Percentiles rank a stretch among this genome's conserved stretches.
phyloP scores from a whole-genome alignment of 2,888 invertebrate species.

The Nycteola revayana region DNA sequence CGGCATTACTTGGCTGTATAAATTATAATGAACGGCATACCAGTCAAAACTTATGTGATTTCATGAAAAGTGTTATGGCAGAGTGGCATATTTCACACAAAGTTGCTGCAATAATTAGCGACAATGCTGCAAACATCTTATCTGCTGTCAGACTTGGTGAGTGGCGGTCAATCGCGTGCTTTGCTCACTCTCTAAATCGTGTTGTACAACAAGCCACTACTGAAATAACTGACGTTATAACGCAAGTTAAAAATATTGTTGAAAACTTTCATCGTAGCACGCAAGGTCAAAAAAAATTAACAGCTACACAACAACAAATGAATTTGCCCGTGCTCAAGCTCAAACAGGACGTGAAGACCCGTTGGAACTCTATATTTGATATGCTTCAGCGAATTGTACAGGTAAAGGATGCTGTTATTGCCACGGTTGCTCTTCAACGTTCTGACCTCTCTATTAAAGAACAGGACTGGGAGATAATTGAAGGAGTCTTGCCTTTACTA shows the following conservation, averaged over 20 bases:
- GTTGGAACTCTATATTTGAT: conserved; percentile 23
- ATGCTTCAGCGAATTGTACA: conserved; percentile 18
- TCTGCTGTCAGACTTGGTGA: conserved; percentile 17
- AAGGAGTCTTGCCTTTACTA: conserved; percentile 8
- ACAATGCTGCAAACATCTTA: conserved; percentile 25
- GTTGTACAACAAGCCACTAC: conserved; percentile 12
- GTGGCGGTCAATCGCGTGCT: conserved; percentile 18
- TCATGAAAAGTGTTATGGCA: conserved; percentile 7
- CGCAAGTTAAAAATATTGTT: conserved; percentile 9
- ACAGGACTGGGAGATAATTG: conserved; percentile 14
- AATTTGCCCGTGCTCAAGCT: conserved; percentile 15
- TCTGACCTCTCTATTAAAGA: conserved; percentile 8
- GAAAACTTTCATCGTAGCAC: conserved; percentile 18
- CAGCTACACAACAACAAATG: conserved; percentile 16
- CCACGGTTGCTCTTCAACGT: conserved; percentile 10
- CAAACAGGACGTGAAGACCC: conserved; percentile 20
- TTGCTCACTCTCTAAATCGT: conserved; percentile 20
- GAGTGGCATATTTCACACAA: conserved; percentile 8
- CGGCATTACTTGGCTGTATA: conserved; percentile 1
- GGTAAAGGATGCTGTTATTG: conserved; percentile 17
- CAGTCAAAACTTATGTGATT: conserved; percentile 4
- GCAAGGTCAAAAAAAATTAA: conserved; percentile 11
- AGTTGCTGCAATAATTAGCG: conserved; percentile 12
- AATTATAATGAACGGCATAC: conserved; percentile 2
- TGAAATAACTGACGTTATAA: conserved; percentile 4